Evolutionary conservation across 2,888 invertebrate genomes (phyloP).

Genomic region (Itoplectis maculator): DNA sequence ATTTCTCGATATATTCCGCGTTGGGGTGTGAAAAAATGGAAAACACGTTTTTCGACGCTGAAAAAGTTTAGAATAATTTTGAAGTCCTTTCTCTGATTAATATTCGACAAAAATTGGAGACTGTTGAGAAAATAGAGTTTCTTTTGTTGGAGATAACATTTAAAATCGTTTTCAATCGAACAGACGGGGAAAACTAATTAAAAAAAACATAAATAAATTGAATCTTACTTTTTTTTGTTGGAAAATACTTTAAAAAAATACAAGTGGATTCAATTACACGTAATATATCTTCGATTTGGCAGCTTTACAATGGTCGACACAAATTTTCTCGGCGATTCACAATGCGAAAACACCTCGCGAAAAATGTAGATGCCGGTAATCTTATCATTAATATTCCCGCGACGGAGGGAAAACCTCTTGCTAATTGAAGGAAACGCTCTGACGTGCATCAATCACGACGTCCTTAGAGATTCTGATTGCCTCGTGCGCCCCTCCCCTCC

Average conservation of each 20-base stretch:
- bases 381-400: constrained; percentile 69
- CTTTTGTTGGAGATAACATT: too few species aligned
- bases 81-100: not conserved
- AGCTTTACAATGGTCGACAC: not conserved
- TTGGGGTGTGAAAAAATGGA: not conserved
- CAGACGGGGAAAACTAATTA: too few species aligned
- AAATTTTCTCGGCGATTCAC: constrained; percentile 8
- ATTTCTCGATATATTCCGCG: not conserved
- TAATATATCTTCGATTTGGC: constrained; percentile 2
- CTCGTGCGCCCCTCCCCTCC: constrained; percentile 37
- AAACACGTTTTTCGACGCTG: not conserved
- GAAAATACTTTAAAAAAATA: not conserved
- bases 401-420: constrained; percentile 49
- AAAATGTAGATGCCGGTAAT: constrained; percentile 67
- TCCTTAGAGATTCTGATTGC: constrained; percentile 38
- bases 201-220: too few species aligned
- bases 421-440: constrained; percentile 74
- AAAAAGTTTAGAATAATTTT: not conserved
- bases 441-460: constrained; percentile 73
- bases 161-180: too few species aligned
- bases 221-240: too few species aligned
- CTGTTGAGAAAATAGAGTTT: too few species aligned
- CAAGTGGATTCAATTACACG: not conserved
- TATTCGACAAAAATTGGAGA: too few species aligned
- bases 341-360: not conserved